Evolutionary conservation across 1,140 invertebrate genomes (phyloP).

Genomic region (Pogonomyrmex barbatus): DNA sequence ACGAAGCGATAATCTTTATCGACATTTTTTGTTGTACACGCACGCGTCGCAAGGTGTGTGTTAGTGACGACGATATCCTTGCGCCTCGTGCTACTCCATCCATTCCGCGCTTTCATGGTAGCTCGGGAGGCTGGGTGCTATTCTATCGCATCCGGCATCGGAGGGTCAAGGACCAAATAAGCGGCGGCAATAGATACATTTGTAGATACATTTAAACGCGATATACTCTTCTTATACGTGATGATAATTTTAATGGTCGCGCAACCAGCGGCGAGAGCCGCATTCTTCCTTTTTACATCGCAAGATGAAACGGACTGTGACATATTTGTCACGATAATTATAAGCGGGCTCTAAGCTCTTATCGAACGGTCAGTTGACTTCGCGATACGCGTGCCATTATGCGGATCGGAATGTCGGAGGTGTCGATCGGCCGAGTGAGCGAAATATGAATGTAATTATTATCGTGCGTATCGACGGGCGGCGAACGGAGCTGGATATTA

Average conservation of each 20-base stretch:
- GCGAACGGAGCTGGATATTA: slow-evolving; percentile 1
- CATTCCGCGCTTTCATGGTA: background rate
- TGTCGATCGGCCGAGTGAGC: slow-evolving; percentile 23
- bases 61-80: slow-evolving; percentile 1
- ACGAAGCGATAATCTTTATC: slow-evolving; percentile 62
- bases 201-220: slow-evolving; percentile 13
- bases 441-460: slow-evolving; percentile 46
- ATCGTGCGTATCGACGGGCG: background rate
- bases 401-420: slow-evolving; percentile 27
- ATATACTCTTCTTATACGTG: slow-evolving; percentile 11
- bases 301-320: background rate
- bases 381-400: background rate
- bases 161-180: slow-evolving; percentile 45
- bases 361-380: slow-evolving; percentile 2
- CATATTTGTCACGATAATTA: slow-evolving; percentile 16
- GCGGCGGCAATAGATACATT: background rate
- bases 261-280: slow-evolving; percentile 16
- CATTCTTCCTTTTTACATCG: background rate
- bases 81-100: background rate
- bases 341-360: background rate
- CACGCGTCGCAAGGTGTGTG: slow-evolving; percentile 16
- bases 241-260: slow-evolving; percentile 52
- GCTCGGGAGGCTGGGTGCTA: background rate
- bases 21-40: slow-evolving; percentile 15
- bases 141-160: slow-evolving; percentile 22